Percentiles rank a stretch among this genome's conserved stretches.
phyloP scores from a whole-genome alignment of 2,113 vertebrate species.

The Tonatia bakeri region DNA sequence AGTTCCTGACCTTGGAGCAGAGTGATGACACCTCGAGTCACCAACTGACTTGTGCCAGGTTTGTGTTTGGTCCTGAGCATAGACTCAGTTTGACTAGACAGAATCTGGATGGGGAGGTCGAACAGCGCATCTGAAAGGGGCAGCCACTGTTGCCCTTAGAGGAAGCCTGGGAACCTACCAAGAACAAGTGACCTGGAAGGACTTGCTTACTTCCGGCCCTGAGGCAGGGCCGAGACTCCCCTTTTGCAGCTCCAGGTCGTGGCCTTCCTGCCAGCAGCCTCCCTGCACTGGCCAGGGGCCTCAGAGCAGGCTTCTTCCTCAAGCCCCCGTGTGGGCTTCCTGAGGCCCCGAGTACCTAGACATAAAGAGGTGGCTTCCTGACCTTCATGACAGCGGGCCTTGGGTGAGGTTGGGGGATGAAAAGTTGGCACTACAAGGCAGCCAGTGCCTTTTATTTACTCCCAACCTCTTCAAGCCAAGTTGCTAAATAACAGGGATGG shows the following conservation, averaged over 20 bases:
- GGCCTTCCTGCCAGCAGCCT: neutral
- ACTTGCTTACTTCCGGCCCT: neutral
- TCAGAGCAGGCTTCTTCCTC: neutral
- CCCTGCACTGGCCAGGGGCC: neutral
- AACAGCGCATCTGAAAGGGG: neutral
- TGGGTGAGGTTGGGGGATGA: neutral
- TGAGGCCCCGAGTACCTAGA: neutral
- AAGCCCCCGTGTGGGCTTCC: neutral
- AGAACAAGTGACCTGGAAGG: neutral
- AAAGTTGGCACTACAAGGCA: neutral
- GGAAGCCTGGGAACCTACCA: neutral
- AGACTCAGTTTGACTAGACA: neutral
- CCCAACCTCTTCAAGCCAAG: slow-evolving; percentile 11
- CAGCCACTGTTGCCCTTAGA: neutral
- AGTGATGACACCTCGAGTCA: too few relatives aligned
- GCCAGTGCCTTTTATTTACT: slow-evolving; percentile 4
- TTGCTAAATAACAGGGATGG: slow-evolving; percentile 33
- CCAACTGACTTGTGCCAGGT: neutral
- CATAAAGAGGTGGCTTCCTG: neutral
- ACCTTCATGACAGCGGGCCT: neutral
- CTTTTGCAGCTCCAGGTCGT: neutral
- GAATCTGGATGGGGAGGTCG: neutral
- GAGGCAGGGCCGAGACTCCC: neutral
- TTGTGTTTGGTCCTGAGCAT: neutral
- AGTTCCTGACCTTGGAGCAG: too few relatives aligned